These are phyloP conservation scores for Urocyon cinereoargenteus DNA, from an alignment of 2,797 vertebrate species.

Conservation along the genomic window DNA sequence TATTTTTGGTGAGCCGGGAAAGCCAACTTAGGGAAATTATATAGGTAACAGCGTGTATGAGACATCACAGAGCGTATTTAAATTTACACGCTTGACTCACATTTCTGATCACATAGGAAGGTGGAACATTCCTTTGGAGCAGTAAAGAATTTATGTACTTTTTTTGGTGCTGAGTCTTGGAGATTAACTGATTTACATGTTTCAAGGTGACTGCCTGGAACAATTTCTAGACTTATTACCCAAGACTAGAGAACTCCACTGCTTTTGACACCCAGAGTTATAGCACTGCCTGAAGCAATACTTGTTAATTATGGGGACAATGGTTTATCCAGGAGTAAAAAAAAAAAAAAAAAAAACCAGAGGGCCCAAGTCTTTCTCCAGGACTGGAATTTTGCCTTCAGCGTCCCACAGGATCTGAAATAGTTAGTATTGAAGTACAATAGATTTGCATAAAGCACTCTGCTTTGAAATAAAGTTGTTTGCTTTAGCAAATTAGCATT, in stretches of 20 bases:
- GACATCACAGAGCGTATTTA: background rate
- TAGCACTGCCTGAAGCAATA: background rate
- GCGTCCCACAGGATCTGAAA: slow-evolving; percentile 22
- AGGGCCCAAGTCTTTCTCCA: background rate
- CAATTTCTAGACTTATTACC: slow-evolving; percentile 1
- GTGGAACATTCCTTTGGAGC: background rate
- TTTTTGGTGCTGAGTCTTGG: background rate
- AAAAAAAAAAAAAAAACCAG: background rate
- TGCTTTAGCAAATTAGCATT: slow-evolving; percentile 48
- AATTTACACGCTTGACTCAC: background rate
- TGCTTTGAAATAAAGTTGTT: slow-evolving; percentile 36
- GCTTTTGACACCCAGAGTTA: background rate
- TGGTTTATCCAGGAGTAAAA: background rate
- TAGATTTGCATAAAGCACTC: background rate
- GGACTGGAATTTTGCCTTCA: slow-evolving; percentile 18
- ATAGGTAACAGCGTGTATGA: background rate
- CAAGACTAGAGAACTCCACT: background rate
- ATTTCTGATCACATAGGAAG: background rate
- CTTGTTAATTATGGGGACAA: background rate
- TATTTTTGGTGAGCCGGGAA: background rate
- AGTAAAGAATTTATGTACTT: background rate
- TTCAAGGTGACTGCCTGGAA: slow-evolving; percentile 21
- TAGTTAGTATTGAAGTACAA: background rate
- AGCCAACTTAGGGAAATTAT: background rate
- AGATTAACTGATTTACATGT: slow-evolving; percentile 10